Evolutionary conservation across 2,888 invertebrate species (phyloP).

Genomic region (Trisateles emortualis): DNA sequence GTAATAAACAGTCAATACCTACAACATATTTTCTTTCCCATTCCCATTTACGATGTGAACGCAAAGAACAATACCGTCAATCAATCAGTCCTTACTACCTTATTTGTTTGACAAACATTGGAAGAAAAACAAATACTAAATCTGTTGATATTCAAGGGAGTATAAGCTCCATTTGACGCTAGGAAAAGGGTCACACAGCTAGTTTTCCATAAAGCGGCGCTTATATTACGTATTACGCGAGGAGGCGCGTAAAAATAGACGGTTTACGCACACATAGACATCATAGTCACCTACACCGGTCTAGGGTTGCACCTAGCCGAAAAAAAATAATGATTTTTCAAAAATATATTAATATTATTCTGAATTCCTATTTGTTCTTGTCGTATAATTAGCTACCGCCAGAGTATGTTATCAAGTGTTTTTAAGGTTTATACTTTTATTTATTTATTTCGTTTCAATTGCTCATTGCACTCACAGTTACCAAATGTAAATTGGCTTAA

Average conservation of each 20-base stretch:
- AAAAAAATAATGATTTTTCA: too few species aligned
- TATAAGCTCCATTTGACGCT: slow-evolving; percentile 39
- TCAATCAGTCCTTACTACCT: slow-evolving; percentile 34
- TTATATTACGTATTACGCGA: slow-evolving; percentile 52
- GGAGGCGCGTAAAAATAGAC: slow-evolving; percentile 50
- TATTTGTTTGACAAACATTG: slow-evolving; percentile 39
- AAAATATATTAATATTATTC: too few species aligned
- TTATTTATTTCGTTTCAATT: too few species aligned
- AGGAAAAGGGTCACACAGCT: slow-evolving; percentile 44
- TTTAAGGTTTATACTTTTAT: too few species aligned
- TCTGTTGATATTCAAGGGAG: slow-evolving; percentile 30
- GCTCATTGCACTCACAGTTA: too few species aligned
- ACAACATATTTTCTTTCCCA: too few species aligned
- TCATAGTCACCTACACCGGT: slow-evolving; percentile 44
- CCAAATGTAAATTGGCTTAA: too few species aligned
- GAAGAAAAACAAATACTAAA: slow-evolving; percentile 37
- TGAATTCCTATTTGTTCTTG: too few species aligned
- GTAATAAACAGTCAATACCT: slow-evolving; percentile 10
- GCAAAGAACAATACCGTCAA: slow-evolving; percentile 13
- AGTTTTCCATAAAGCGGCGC: slow-evolving; percentile 56
- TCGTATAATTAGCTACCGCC: too few species aligned
- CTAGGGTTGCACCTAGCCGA: slow-evolving; percentile 44
- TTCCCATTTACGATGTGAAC: too few species aligned
- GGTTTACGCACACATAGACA: slow-evolving; percentile 55
- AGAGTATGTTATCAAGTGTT: too few species aligned